Base-by-base conservation (phyloP, 2,797 vertebrate genomes). In the Ammospiza maritima region DNA sequence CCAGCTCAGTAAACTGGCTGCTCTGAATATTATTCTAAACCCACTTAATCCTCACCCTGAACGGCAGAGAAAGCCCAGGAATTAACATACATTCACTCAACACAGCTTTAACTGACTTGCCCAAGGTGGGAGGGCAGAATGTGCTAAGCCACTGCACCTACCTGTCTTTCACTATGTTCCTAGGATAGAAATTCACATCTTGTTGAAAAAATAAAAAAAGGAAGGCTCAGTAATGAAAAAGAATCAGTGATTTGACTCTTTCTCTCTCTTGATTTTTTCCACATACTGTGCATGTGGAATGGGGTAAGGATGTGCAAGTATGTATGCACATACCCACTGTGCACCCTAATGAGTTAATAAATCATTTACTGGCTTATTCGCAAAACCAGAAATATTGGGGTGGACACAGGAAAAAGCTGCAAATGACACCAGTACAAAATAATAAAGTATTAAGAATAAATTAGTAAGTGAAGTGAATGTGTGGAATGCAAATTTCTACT, bases 21-120 rank as follows among this genome's bases (percentile, higher is more conserved):
- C 60, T 95, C 66, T 32, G 44, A 93, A 45, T 89, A 86, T 85
- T 88, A 87, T 60, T 87, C 64, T 91, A 92, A 92, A 85, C 32
- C 58, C 75, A 80, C 72, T 76, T 88, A 96, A 94, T 87, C 85
- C 89, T 90, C 65, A 38, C 12, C 17, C 50, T 78, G 77, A 84
- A 84, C 47, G 53, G 26, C 76, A 91, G 21, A 80, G 53, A 93
- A 91, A 91, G 45, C 48, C 53, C 57, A 88, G 58, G 86, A 90
- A 83, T 90, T 81, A 86, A 86, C 73, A 91, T 22, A 65, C 22
- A 62, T 57, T 91, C 65, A 71, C 58, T 78, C 50, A 77, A 51
- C n/a, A 50, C 15, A 88, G 27, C 38, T 88, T 90, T 62, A 78
- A 86, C 20, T 69, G 51, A 85, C 77, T 78, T 73, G 51, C 54